Percentiles rank a stretch among this genome's conserved stretches.
Evolutionary conservation across 2,888 invertebrate species (phyloP).

Genomic region (Thereva nobilitata): DNA sequence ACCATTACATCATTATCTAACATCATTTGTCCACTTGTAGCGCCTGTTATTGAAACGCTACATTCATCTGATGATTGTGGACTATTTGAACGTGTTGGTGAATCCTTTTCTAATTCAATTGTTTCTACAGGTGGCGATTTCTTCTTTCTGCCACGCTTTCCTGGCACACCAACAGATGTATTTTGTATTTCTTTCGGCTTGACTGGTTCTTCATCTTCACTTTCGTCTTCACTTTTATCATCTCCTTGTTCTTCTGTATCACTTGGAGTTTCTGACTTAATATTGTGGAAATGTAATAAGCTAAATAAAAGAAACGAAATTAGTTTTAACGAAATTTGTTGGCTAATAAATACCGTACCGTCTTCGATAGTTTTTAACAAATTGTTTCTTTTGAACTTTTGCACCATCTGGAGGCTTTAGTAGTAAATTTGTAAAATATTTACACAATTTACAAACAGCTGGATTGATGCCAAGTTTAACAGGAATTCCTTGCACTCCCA

Average conservation of each 20-base stretch:
- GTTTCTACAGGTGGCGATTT: slow-evolving; percentile 29
- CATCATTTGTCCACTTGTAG: slow-evolving; percentile 45
- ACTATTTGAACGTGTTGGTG: slow-evolving; percentile 1
- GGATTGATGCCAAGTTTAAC: slow-evolving; percentile 69
- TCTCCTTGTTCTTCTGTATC: slow-evolving; percentile 42
- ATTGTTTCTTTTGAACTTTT: slow-evolving; percentile 58
- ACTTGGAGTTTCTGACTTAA: slow-evolving; percentile 61
- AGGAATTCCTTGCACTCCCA: slow-evolving; percentile 69
- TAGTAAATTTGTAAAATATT: slow-evolving; percentile 74
- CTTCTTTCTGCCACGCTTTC: slow-evolving; percentile 57
- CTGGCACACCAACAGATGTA: slow-evolving; percentile 47
- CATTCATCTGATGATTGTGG: slow-evolving; percentile 38
- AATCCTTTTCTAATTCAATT: slow-evolving; percentile 29
- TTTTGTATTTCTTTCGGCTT: slow-evolving; percentile 49
- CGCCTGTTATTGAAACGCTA: not conserved
- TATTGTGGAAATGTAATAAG: slow-evolving; percentile 74
- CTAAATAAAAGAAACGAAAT: slow-evolving; percentile 57
- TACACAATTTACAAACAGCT: slow-evolving; percentile 80
- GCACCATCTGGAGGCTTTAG: slow-evolving; percentile 65
- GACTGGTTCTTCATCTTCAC: slow-evolving; percentile 40
- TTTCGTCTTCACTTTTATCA: slow-evolving; percentile 49
- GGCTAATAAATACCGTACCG: slow-evolving; percentile 59
- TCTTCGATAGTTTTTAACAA: slow-evolving; percentile 64
- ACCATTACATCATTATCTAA: slow-evolving; percentile 52
- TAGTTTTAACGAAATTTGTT: not conserved